Evolutionary conservation across 2,888 invertebrate species (phyloP).

Genomic region (Spisula solida): DNA sequence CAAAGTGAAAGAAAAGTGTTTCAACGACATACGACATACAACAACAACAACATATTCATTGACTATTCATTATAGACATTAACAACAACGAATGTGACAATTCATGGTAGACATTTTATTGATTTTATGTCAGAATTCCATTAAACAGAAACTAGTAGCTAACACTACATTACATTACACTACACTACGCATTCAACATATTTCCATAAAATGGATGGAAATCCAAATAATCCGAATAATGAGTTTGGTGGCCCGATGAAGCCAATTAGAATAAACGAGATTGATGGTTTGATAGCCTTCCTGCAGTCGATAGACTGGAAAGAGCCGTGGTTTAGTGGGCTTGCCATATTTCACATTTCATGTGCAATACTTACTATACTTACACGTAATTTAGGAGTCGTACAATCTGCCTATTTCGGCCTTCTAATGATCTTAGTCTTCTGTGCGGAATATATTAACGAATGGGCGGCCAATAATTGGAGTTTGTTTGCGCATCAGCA

Average conservation of each 20-base stretch:
- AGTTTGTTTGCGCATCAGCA: constrained; percentile 95
- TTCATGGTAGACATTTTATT: background rate
- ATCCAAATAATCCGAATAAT: constrained; percentile 2
- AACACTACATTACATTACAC: background rate
- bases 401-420: constrained; percentile 74
- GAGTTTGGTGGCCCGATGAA: constrained; percentile 55
- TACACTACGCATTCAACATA: background rate
- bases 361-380: constrained; percentile 76
- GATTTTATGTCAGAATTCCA: constrained; percentile 2
- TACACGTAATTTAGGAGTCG: constrained; percentile 68
- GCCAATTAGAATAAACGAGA: constrained; percentile 68
- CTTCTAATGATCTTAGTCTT: constrained; percentile 92
- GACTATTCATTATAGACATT: background rate
- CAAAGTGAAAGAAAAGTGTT: background rate
- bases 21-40: too few relatives aligned
- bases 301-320: constrained; percentile 80
- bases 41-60: background rate
- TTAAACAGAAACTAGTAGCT: background rate
- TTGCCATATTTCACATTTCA: constrained; percentile 80
- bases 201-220: constrained; percentile 1
- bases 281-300: constrained; percentile 65
- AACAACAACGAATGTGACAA: background rate
- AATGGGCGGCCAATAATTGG: constrained; percentile 96
- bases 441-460: constrained; percentile 96
- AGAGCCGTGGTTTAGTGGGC: constrained; percentile 82